Percentiles rank a stretch among this genome's conserved stretches.
phyloP scores from a whole-genome alignment of 2,797 vertebrate species.

The Mareca penelope region DNA sequence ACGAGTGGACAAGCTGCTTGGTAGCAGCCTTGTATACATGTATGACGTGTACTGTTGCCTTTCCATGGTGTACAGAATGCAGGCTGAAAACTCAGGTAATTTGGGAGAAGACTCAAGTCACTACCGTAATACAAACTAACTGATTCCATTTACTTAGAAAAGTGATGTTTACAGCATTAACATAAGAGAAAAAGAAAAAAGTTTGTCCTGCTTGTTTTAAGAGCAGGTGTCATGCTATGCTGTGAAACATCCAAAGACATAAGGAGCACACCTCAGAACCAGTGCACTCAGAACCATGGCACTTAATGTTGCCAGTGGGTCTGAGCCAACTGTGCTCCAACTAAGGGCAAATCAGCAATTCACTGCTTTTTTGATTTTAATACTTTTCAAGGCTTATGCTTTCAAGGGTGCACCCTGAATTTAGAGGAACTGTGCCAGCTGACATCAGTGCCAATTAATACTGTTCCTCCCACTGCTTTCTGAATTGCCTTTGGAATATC shows the following conservation, averaged over 20 bases:
- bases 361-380: background rate
- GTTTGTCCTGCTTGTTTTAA: background rate
- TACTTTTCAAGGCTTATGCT: background rate
- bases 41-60: background rate
- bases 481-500: background rate
- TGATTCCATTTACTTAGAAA: background rate
- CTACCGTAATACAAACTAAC: background rate
- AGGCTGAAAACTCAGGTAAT: background rate
- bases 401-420: background rate
- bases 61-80: accelerated
- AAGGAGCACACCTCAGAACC: background rate
- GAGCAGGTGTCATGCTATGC: background rate
- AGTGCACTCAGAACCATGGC: accelerated
- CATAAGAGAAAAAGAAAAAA: background rate
- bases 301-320: accelerated
- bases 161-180: no score
- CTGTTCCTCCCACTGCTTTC: background rate
- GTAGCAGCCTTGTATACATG: accelerated
- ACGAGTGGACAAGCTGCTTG: background rate
- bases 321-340: background rate
- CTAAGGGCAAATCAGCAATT: background rate
- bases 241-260: accelerated
- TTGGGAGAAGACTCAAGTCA: background rate
- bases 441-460: background rate
- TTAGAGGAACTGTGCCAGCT: background rate